Base-by-base conservation (phyloP, 2,888 invertebrate genomes). In the Limnephilus auricula region DNA sequence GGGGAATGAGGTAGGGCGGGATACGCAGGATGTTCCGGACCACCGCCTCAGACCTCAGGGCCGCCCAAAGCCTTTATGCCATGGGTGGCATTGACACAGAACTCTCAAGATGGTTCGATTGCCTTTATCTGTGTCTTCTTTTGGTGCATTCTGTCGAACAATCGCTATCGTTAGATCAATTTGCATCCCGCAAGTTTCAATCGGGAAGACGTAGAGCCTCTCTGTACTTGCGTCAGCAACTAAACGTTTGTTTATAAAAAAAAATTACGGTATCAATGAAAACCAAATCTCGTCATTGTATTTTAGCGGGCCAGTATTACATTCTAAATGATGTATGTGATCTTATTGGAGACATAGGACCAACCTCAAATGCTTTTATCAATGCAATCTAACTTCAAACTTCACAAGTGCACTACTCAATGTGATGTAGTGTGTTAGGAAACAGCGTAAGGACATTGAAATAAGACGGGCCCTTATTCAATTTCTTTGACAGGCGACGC, bases 1-100 rank as follows among this genome's bases (percentile, higher is more conserved):
- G 45, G 15, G 65, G 25, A 25, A 40, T 83, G 88, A 90, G 80
- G 87, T 40, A 50, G 40, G 82, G 13, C 30, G 83, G 83, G 65
- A 65, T 37, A 85, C 84, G 90, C 90, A 34, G 84, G 40, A n/a
- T 82, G 82, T 65, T 65, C 82, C 32, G 82, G 34, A 86, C 85
- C 34, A 32, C 34, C 82, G 9, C 82, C 34, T 37, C 82, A 65
- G 65, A 65, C 65, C 65, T 65, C 65, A 65, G 65, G 25, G 25
- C 82, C 32, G 82, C 40, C 85, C 40, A 85, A 40, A 85, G n/a
- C 40, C 85, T 85, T 85, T 85, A 85, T 45, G 85, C 40, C 85
- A 15, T n/a, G 30, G 30, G 65, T 65, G 25, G 65, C 65, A 65
- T 65, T 25, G 65, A 65, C 25, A 65, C 25, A 9, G 25, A 65